These are phyloP conservation scores for Tanytarsus gracilentus DNA, from an alignment of 2,888 invertebrate genomes.

Conservation along the genomic window DNA sequence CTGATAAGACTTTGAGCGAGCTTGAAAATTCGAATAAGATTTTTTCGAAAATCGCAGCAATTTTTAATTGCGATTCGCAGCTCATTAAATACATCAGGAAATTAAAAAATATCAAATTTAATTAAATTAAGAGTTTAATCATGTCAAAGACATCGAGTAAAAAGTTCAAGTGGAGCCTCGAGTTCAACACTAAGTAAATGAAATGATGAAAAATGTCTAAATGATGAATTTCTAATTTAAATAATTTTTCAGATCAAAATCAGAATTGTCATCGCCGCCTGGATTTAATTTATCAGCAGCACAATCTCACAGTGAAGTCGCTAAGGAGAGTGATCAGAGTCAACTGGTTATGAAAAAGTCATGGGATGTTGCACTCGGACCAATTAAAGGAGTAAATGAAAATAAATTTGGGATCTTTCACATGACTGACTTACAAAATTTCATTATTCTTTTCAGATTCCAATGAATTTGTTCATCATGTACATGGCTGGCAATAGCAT, in stretches of 20 bases:
- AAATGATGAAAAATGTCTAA: constrained; percentile 31
- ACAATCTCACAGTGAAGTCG: constrained; percentile 65
- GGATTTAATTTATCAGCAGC: constrained; percentile 70
- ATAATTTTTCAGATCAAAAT: constrained; percentile 33
- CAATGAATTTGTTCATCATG: constrained; percentile 99
- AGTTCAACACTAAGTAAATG: constrained; percentile 51
- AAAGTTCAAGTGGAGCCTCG: constrained; percentile 57
- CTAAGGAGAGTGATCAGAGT: constrained; percentile 73
- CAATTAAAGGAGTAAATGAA: constrained; percentile 70
- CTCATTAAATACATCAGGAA: constrained; percentile 4
- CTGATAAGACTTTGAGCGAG: background rate
- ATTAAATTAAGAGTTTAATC: constrained; percentile 29
- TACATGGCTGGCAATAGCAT: constrained; percentile 99
- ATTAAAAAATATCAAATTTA: background rate
- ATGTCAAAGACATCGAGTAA: constrained; percentile 41
- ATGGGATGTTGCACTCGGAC: constrained; percentile 93
- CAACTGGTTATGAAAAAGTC: constrained; percentile 85
- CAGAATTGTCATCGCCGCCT: constrained; percentile 68
- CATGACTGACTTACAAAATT: background rate
- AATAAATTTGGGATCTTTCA: background rate
- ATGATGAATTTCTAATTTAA: background rate
- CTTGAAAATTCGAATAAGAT: background rate
- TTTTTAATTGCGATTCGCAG: background rate
- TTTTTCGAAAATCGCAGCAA: background rate
- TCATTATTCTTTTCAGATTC: constrained; percentile 45